Percentiles rank a stretch among this genome's conserved stretches.
Conservation (phyloP, 2,797 vertebrate species). For the Paguma larvata region DNA sequence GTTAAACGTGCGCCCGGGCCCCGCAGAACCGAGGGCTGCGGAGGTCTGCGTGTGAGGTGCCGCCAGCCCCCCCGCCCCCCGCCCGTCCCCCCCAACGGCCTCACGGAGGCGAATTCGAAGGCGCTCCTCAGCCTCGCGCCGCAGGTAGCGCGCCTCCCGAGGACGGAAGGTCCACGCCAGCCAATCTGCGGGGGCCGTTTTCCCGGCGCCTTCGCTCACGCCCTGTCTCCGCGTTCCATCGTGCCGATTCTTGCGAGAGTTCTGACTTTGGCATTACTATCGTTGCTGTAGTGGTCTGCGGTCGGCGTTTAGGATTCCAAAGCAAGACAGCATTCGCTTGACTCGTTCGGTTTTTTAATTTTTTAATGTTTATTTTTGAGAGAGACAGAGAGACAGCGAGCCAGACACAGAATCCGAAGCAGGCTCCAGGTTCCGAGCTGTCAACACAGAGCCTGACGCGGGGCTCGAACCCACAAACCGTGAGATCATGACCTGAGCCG, state of each 20-base stretch:
- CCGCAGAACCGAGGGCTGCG: not conserved
- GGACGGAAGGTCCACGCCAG: not conserved
- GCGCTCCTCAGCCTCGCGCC: not conserved
- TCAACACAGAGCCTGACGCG: no score
- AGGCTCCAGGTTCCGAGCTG: no score
- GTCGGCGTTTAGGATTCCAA: not conserved
- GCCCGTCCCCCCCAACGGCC: rapidly evolving
- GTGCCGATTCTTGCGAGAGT: not conserved
- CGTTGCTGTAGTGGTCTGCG: not conserved
- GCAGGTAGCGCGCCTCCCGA: not conserved
- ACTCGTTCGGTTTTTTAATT: not conserved
- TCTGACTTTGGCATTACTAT: not conserved
- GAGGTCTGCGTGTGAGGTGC: no score
- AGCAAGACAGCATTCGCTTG: not conserved
- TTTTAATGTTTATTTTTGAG: no score
- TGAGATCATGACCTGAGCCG: no score
- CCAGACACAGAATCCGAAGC: no score
- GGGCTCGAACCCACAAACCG: no score
- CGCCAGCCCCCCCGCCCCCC: no score
- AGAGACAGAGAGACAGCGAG: no score
- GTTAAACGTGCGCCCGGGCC: not conserved
- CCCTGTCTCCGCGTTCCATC: not conserved
- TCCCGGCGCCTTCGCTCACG: not conserved
- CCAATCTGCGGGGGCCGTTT: not conserved
- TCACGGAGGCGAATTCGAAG: not conserved